phyloP scores from a whole-genome alignment of 1,140 invertebrate species.

The Potamilus streckersoni region DNA sequence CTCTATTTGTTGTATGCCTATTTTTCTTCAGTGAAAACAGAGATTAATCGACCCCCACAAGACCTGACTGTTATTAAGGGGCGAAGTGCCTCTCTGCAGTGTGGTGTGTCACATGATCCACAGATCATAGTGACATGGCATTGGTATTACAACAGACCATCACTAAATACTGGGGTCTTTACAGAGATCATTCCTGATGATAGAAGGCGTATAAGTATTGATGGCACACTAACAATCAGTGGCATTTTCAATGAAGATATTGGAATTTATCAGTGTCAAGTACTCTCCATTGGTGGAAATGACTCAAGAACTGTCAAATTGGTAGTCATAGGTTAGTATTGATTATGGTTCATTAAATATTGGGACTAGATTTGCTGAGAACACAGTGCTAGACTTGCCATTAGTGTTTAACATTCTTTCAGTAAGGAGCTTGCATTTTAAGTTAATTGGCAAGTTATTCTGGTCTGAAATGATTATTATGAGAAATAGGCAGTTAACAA shows the following conservation, averaged over 20 bases:
- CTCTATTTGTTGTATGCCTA: background rate
- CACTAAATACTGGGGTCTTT: conserved; percentile 2
- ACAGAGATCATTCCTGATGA: conserved; percentile 15
- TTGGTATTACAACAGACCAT: conserved; percentile 76
- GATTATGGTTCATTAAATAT: too few relatives aligned
- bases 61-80: conserved; percentile 89
- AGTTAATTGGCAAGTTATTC: too few relatives aligned
- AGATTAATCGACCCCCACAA: conserved; percentile 91
- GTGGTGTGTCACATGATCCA: conserved; percentile 92
- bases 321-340: conserved; percentile 59
- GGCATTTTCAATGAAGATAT: conserved; percentile 70
- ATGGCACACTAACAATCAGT: conserved; percentile 69
- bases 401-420: too few relatives aligned
- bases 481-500: too few relatives aligned
- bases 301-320: conserved; percentile 82
- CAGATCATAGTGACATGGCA: conserved; percentile 89
- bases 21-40: conserved; percentile 81
- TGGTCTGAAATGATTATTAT: too few relatives aligned
- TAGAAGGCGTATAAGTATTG: conserved; percentile 47
- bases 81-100: conserved; percentile 86
- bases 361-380: too few relatives aligned
- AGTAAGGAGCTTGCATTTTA: too few relatives aligned
- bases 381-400: too few relatives aligned
- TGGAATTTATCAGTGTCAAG: conserved; percentile 73
- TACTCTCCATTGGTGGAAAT: conserved; percentile 89